Percentiles rank a stretch among this genome's conserved stretches.
These are phyloP conservation scores for Geotrypetes seraphini DNA, from an alignment of 2,797 vertebrate genomes.

Conservation along the genomic window DNA sequence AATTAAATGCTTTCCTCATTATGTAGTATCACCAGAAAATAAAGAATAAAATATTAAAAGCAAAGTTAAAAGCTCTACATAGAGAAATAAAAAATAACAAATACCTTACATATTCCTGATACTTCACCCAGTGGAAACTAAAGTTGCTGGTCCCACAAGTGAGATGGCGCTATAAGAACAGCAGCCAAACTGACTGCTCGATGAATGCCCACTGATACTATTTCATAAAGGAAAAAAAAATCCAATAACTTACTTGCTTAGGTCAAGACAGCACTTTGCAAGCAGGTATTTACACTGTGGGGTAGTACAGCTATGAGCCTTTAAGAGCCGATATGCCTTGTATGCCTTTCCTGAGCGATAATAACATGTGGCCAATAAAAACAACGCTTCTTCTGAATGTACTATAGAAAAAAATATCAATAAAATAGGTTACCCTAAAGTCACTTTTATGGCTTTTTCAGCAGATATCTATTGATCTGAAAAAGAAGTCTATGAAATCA, in stretches of 20 bases:
- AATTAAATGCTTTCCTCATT: too few relatives aligned
- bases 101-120: too few relatives aligned
- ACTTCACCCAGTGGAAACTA: too few relatives aligned
- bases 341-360: slow-evolving; percentile 96
- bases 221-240: too few relatives aligned
- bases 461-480: background rate
- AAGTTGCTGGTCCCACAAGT: background rate
- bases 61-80: too few relatives aligned
- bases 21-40: too few relatives aligned
- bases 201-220: too few relatives aligned
- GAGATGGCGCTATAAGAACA: background rate
- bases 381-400: slow-evolving; percentile 86
- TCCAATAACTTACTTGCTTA: slow-evolving; percentile 80
- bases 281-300: slow-evolving; percentile 94
- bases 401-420: slow-evolving; percentile 49
- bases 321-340: slow-evolving; percentile 91
- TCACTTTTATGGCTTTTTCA: background rate
- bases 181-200: too few relatives aligned
- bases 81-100: too few relatives aligned
- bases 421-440: background rate
- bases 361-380: slow-evolving; percentile 92
- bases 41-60: too few relatives aligned
- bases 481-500: too few relatives aligned
- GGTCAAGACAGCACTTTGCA: slow-evolving; percentile 93
- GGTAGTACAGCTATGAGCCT: slow-evolving; percentile 91